A percentile compares a stretch with the other conserved stretches of the same genome.
Evolutionary conservation across 2,797 vertebrate genomes (phyloP).

Genomic region (Naso thynnoides): DNA sequence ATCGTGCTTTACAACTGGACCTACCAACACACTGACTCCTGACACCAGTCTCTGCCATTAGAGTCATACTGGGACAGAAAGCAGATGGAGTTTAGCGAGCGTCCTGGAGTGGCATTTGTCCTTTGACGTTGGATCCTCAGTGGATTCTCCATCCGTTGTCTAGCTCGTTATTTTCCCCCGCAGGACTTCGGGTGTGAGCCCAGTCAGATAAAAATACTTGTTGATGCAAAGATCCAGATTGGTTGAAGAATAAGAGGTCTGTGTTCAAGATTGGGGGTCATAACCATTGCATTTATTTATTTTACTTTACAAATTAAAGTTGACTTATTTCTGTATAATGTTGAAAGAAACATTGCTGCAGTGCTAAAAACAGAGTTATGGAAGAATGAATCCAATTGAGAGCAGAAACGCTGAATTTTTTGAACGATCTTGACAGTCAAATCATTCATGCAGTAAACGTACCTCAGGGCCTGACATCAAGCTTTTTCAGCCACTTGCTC

Average conservation of each 20-base stretch:
- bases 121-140: constrained; percentile 8
- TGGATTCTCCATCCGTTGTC: constrained; percentile 6
- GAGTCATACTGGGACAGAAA: constrained; percentile 3
- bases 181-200: neutral
- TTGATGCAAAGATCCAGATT: neutral
- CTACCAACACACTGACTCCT: constrained; percentile 35
- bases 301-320: neutral
- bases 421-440: neutral
- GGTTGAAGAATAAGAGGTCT: neutral
- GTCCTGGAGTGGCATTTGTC: constrained; percentile 4
- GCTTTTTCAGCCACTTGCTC: too few relatives aligned
- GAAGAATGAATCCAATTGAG: neutral
- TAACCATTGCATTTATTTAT: too few relatives aligned
- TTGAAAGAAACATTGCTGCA: neutral
- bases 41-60: constrained; percentile 20
- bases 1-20: constrained; percentile 39
- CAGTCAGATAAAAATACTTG: constrained; percentile 14
- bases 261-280: neutral
- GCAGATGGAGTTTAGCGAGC: neutral
- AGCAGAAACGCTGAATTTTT: neutral
- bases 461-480: too few relatives aligned
- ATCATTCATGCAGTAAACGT: too few relatives aligned
- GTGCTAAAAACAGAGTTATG: neutral
- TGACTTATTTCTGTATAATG: neutral
- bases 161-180: constrained; percentile 10